Percentiles rank a stretch among this genome's conserved stretches.
These are phyloP conservation scores for Dromaius novaehollandiae DNA, from an alignment of 2,113 vertebrate species.

Conservation along the genomic window DNA sequence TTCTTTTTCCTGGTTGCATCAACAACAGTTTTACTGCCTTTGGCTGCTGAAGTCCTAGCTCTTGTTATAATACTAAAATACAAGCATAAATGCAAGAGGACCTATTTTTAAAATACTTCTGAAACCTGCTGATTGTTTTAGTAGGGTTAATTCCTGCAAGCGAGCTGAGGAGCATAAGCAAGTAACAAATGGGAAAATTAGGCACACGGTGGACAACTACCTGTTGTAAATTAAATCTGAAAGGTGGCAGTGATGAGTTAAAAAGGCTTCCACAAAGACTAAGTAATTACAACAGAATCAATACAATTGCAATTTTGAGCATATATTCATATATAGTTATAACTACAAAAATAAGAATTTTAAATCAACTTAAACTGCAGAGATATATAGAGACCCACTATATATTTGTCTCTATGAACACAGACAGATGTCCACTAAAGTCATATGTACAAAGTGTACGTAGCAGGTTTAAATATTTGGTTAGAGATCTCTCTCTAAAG, in stretches of 20 bases:
- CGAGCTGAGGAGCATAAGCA: background rate
- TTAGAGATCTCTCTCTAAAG: background rate
- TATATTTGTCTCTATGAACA: background rate
- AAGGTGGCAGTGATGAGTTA: background rate
- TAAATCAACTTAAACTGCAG: background rate
- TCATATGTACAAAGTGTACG: background rate
- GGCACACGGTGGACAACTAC: background rate
- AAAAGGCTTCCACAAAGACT: background rate
- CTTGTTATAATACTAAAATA: background rate
- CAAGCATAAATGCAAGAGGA: background rate
- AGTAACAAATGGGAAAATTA: background rate
- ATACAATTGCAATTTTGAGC: background rate
- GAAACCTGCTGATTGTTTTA: background rate
- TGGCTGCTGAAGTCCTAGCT: background rate
- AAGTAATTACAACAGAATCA: background rate
- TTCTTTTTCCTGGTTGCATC: background rate
- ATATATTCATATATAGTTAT: background rate
- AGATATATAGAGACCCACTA: background rate
- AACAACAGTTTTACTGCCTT: background rate
- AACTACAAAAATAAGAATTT: background rate
- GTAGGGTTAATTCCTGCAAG: background rate
- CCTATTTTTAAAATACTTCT: background rate
- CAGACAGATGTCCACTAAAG: background rate
- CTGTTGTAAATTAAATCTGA: background rate
- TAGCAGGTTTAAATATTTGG: background rate